Percentiles rank a stretch among this genome's conserved stretches.
These are phyloP conservation scores for Argentina silus DNA, from an alignment of 2,797 vertebrate genomes.

Conservation along the genomic window DNA sequence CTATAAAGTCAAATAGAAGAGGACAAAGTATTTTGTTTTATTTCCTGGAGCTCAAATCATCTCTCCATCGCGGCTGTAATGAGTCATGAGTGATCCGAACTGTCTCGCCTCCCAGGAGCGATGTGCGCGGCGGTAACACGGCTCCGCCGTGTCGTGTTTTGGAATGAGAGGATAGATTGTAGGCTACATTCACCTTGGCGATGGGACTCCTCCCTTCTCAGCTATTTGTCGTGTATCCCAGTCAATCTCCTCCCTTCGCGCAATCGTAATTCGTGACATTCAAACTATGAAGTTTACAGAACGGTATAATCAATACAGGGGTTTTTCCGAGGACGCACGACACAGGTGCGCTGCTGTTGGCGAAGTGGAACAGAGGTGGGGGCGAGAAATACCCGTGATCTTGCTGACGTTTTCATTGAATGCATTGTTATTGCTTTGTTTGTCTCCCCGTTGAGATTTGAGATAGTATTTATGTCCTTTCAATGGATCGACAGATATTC, in stretches of 20 bases:
- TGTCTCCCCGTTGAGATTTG: no score
- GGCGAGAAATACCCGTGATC: neutral
- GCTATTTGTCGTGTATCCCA: neutral
- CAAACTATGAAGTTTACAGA: neutral
- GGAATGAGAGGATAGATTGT: neutral
- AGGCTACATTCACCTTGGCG: neutral
- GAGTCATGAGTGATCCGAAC: neutral
- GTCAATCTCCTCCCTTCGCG: neutral
- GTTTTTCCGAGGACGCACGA: neutral
- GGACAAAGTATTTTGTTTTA: neutral
- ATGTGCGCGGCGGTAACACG: neutral
- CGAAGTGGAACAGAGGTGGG: neutral
- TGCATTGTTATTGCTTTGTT: neutral
- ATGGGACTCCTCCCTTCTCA: constrained; percentile 6
- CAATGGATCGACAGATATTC: no score
- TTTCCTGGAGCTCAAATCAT: neutral
- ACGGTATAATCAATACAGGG: neutral
- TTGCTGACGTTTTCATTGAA: neutral
- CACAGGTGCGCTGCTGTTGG: neutral
- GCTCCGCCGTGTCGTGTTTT: neutral
- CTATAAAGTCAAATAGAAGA: neutral
- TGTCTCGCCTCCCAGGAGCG: neutral
- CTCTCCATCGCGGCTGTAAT: neutral
- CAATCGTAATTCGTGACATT: constrained; percentile 11
- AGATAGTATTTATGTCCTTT: no score